Percentiles rank a stretch among this genome's conserved stretches.
These are phyloP conservation scores for Eurytoma adleriae DNA, from an alignment of 2,888 invertebrate species.

Conservation along the genomic window DNA sequence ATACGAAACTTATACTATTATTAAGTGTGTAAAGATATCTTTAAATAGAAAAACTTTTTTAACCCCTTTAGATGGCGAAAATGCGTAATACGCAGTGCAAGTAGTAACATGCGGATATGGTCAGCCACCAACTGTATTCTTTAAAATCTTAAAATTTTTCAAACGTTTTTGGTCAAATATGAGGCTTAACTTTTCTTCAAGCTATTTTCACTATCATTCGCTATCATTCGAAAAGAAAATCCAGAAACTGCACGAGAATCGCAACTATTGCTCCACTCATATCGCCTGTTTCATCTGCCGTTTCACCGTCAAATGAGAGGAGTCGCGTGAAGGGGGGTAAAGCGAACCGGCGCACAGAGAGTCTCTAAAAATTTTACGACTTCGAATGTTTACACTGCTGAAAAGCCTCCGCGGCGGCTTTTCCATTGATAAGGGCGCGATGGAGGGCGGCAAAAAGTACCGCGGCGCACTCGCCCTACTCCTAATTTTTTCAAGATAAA, in stretches of 20 bases:
- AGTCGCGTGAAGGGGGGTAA: neutral
- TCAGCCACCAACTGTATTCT: neutral
- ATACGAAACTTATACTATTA: too few species aligned
- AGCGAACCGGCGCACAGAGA: neutral
- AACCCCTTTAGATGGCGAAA: too few species aligned
- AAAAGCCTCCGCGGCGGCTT: neutral
- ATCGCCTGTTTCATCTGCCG: neutral
- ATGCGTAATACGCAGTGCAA: too few species aligned
- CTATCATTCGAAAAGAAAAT: too few species aligned
- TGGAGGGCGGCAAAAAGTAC: neutral
- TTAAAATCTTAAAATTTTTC: too few species aligned
- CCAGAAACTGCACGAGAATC: too few species aligned
- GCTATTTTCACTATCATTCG: too few species aligned
- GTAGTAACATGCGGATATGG: neutral
- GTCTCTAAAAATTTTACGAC: slow-evolving; percentile 19
- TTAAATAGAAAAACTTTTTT: too few species aligned
- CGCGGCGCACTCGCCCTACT: neutral
- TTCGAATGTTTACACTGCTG: neutral
- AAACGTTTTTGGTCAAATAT: too few species aligned
- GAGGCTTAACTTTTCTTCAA: too few species aligned
- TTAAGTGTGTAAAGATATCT: too few species aligned
- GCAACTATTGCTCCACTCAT: neutral
- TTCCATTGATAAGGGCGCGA: neutral
- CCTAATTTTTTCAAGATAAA: neutral
- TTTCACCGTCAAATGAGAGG: neutral